Evolutionary conservation across 1,140 invertebrate genomes (phyloP), one percentile per base, ranked within the genome.

Genomic region (Ceratosolen fusciceps): DNA sequence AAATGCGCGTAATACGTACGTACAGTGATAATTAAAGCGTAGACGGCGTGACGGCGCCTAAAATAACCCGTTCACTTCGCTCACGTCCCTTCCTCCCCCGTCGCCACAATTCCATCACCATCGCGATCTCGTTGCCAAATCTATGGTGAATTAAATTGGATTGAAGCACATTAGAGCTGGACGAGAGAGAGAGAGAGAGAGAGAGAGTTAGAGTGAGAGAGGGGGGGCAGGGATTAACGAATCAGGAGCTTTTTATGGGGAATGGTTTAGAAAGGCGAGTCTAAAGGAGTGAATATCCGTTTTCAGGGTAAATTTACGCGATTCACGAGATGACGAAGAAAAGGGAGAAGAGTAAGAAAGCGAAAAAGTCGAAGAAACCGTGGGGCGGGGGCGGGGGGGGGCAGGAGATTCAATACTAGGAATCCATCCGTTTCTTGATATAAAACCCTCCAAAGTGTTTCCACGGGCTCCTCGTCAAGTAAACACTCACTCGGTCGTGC

Each of bases 401-500:
- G n/a, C 4, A 14, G 74, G 31, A 71, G 67, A 60, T 77, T 67
- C 75, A 67, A 71, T 77, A 58, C 60, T 72, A 62, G 54, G 67
- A 72, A 49, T 72, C 68, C 68, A 72, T 62, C 76, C 78, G 72
- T 70, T 54, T 24, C 19, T 39, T 62, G 77, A 56, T 56, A 58
- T 79, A 80, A 80, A 80, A 58, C 31, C 72, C 24, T 39, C 47
- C 29, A 26, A 65, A 37, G 43, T 43, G 74, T n/a, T 65, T 12
- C 24, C 24, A 60, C 5, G 43, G 58, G n/a, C 70, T 16, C 56
- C 21, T 21, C 56, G 19, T 34, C 58, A 34, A 39, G 77, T 79
- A 79, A 79, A 79, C 70, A 79, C 77, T 70, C 79, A 75, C 52
- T 52, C 52, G 43, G 49, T 80, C 65, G 79, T 80, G 79, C 79